phyloP scores from a whole-genome alignment of 1,140 invertebrate species.

The Nomia melanderi region DNA sequence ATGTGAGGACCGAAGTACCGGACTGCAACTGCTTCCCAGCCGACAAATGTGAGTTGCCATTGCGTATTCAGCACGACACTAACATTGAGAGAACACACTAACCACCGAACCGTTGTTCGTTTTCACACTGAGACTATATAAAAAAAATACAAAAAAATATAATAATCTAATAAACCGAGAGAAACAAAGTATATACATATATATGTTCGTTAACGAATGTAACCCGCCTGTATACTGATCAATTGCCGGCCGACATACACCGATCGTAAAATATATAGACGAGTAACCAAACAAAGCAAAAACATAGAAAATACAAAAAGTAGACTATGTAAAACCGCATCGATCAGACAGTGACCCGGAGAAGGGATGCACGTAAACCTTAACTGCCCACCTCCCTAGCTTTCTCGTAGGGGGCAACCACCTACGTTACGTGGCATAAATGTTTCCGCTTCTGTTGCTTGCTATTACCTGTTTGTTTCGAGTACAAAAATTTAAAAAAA shows the following conservation, averaged over 20 bases:
- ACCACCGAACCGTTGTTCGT: slow-evolving; percentile 49
- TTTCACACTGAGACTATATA: slow-evolving; percentile 50
- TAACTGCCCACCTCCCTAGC: slow-evolving; percentile 46
- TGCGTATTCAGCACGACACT: slow-evolving; percentile 72
- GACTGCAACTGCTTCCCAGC: slow-evolving; percentile 91
- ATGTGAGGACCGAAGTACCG: slow-evolving; percentile 89
- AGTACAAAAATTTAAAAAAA: too few species aligned
- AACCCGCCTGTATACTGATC: too few species aligned
- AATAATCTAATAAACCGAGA: too few species aligned
- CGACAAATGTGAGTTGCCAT: slow-evolving; percentile 84
- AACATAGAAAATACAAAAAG: neutral
- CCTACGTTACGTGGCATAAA: slow-evolving; percentile 54
- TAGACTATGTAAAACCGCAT: slow-evolving; percentile 1
- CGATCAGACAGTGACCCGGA: slow-evolving; percentile 50
- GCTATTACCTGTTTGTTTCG: slow-evolving; percentile 62
- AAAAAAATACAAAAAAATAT: too few species aligned
- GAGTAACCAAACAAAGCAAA: neutral
- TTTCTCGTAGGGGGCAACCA: slow-evolving; percentile 23
- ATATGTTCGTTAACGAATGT: too few species aligned
- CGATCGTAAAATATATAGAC: slow-evolving; percentile 8
- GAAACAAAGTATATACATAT: too few species aligned
- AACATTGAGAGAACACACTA: slow-evolving; percentile 75
- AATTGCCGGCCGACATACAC: slow-evolving; percentile 48
- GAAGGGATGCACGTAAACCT: slow-evolving; percentile 35
- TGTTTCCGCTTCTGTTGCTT: slow-evolving; percentile 63